These are phyloP conservation scores for Theodoxus fluviatilis DNA, from an alignment of 2,888 invertebrate genomes.

Conservation along the genomic window DNA sequence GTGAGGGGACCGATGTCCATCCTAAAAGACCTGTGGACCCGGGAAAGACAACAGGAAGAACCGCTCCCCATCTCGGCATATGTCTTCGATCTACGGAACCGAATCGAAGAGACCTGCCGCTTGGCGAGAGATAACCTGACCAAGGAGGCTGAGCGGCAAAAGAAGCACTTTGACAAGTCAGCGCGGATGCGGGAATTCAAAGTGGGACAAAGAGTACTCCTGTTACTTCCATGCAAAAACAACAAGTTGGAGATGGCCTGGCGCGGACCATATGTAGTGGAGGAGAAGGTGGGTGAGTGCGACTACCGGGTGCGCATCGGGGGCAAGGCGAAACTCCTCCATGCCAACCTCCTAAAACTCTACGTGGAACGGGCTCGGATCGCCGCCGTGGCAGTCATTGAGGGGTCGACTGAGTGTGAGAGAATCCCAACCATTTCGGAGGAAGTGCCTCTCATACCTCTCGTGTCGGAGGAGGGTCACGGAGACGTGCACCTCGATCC, in stretches of 20 bases:
- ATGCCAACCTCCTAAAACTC: no score
- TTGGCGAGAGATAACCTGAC: conserved; percentile 21
- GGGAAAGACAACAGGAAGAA: no score
- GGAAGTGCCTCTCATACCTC: no score
- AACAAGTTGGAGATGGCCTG: conserved; percentile 32
- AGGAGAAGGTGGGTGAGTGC: background rate
- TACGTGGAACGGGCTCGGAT: no score
- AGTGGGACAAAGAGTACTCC: conserved; percentile 25
- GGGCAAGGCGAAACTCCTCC: conserved; percentile 22
- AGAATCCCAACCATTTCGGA: no score
- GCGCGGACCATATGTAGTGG: conserved; percentile 30
- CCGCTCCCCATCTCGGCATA: conserved; percentile 20
- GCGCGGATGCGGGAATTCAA: conserved; percentile 20
- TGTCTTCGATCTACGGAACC: conserved; percentile 25
- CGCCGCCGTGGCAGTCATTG: no score
- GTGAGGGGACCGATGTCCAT: no score
- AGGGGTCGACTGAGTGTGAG: no score
- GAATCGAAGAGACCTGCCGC: background rate
- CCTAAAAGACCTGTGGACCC: no score
- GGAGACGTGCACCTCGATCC: no score
- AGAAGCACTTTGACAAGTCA: conserved; percentile 23
- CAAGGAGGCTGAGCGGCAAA: conserved; percentile 1
- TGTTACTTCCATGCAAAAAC: conserved; percentile 25
- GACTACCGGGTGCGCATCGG: conserved; percentile 28
- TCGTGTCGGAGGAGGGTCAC: no score